phyloP scores from a whole-genome alignment of 1,140 invertebrate species.

The Homalodisca vitripennis region DNA sequence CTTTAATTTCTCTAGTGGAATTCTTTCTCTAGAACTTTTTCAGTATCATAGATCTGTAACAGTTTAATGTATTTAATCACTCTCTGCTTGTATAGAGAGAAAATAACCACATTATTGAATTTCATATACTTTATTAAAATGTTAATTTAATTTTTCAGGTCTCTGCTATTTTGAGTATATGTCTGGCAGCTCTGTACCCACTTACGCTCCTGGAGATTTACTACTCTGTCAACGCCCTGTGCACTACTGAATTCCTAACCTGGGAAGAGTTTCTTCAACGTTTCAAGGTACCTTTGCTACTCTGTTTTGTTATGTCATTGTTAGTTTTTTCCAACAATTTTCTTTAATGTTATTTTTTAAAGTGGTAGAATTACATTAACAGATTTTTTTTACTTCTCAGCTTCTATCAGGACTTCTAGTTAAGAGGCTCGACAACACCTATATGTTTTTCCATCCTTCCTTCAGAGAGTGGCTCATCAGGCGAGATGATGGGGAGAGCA shows the following conservation, averaged over 20 bases:
- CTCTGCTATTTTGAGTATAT: constrained; percentile 78
- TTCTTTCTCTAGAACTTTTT: too few species aligned
- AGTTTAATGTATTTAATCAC: too few species aligned
- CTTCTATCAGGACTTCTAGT: constrained; percentile 81
- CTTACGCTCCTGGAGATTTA: constrained; percentile 89
- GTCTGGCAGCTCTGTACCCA: constrained; percentile 87
- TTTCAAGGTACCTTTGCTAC: constrained; percentile 60
- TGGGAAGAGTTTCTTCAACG: constrained; percentile 88
- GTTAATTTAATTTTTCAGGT: constrained; percentile 39
- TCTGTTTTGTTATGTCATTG: too few species aligned
- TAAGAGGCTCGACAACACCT: constrained; percentile 85
- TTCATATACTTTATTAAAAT: too few species aligned
- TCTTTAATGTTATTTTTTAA: too few species aligned
- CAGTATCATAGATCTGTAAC: too few species aligned
- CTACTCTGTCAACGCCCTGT: constrained; percentile 87
- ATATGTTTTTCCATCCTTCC: constrained; percentile 96
- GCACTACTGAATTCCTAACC: constrained; percentile 72
- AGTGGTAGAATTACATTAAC: neutral
- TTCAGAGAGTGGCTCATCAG: constrained; percentile 95
- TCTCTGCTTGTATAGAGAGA: too few species aligned
- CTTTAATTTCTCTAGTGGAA: too few species aligned
- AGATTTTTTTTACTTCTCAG: constrained; percentile 42
- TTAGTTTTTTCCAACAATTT: too few species aligned
- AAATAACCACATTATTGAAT: too few species aligned
- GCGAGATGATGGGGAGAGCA: constrained; percentile 84